phyloP scores from a whole-genome alignment of 1,140 invertebrate species.

The Eulimnadia texana region DNA sequence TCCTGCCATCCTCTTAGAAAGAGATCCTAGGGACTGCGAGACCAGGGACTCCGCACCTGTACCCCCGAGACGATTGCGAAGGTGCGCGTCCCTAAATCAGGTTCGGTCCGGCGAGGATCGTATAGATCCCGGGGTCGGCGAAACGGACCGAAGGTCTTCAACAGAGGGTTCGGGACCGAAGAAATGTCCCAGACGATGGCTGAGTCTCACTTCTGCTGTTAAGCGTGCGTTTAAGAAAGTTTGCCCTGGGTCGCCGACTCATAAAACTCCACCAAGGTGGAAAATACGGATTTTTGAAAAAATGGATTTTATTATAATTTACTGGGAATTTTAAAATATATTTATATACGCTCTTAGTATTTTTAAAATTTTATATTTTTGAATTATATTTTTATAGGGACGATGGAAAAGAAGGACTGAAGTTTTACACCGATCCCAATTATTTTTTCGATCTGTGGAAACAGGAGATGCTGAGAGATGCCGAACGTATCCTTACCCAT shows the following conservation, averaged over 20 bases:
- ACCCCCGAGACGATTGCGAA: no score
- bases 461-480: constrained; percentile 93
- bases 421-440: constrained; percentile 97
- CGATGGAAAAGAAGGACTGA: constrained; percentile 91
- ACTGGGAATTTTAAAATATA: no score
- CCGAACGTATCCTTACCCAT: constrained; percentile 73
- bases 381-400: constrained; percentile 47
- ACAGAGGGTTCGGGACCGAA: not conserved
- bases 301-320: no score
- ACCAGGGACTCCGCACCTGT: no score
- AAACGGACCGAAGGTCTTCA: no score
- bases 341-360: no score
- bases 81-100: no score
- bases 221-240: not conserved
- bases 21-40: not conserved
- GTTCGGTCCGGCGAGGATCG: no score
- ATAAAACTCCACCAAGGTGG: not conserved
- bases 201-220: not conserved
- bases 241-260: not conserved
- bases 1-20: not conserved
- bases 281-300: not conserved
- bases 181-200: not conserved
- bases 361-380: not conserved
- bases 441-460: constrained; percentile 99
- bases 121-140: no score